A percentile compares a stretch with the other conserved stretches of the same genome.
phyloP scores from a whole-genome alignment of 2,888 invertebrate genomes.

The Agrilus cyanescens region DNA sequence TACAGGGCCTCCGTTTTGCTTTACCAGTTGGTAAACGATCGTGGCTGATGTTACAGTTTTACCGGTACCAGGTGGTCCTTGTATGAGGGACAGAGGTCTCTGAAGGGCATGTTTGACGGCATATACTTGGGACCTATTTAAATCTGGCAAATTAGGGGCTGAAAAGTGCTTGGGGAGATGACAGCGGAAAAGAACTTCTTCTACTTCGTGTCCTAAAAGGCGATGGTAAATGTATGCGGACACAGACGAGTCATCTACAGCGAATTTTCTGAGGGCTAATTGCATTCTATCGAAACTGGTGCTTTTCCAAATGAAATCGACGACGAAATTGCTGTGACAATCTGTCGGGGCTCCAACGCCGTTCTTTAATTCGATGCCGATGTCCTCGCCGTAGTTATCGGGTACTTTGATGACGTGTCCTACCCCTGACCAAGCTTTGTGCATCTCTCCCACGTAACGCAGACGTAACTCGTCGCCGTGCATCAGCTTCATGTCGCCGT shows the following conservation, averaged over 20 bases:
- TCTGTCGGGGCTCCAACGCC: constrained; percentile 87
- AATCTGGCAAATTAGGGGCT: constrained; percentile 92
- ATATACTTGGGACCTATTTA: constrained; percentile 96
- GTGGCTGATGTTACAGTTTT: constrained; percentile 99
- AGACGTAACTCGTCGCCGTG: constrained; percentile 94
- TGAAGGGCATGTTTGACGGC: constrained; percentile 98
- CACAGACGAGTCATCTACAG: constrained; percentile 91
- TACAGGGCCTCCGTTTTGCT: constrained; percentile 88
- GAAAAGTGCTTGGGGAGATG: constrained; percentile 93
- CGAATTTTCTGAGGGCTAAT: constrained; percentile 85
- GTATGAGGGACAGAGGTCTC: constrained; percentile 89
- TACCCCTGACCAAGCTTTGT: constrained; percentile 93
- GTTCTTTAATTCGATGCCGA: constrained; percentile 91
- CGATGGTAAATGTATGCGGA: constrained; percentile 97
- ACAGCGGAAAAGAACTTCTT: constrained; percentile 84
- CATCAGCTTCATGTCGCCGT: constrained; percentile 98
- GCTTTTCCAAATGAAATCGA: constrained; percentile 99
- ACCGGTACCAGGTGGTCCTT: constrained; percentile 95
- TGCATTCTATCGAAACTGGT: constrained; percentile 98
- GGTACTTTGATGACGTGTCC: constrained; percentile 96
- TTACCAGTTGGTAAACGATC: constrained; percentile 94
- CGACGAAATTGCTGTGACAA: constrained; percentile 89
- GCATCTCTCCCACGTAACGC: constrained; percentile 84
- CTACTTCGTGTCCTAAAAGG: constrained; percentile 85
- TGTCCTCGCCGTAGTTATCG: constrained; percentile 94